A percentile compares a stretch with the other conserved stretches of the same genome.
Conservation (phyloP, 1,140 invertebrate genomes). For the Aphis craccivora region DNA sequence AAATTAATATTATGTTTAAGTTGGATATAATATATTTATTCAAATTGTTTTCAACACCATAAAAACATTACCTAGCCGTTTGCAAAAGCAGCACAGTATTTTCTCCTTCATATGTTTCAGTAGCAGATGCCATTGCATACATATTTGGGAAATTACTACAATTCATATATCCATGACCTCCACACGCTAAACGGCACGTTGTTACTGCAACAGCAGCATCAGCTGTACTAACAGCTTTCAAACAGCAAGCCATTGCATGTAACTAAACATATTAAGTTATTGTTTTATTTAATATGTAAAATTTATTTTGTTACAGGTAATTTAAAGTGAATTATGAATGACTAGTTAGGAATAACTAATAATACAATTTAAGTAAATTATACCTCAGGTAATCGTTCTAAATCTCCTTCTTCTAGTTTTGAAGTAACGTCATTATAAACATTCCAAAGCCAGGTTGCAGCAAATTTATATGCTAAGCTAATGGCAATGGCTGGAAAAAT, state of each 20-base stretch:
- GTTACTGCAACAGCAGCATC: constrained; percentile 79
- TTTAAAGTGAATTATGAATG: background rate
- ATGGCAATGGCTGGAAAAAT: constrained; percentile 83
- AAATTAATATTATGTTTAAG: background rate
- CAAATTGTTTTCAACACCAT: background rate
- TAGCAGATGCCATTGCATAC: constrained; percentile 83
- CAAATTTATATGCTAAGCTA: constrained; percentile 78
- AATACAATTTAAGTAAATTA: constrained; percentile 51
- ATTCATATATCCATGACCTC: constrained; percentile 92
- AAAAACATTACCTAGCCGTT: constrained; percentile 74
- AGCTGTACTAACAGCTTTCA: constrained; percentile 87
- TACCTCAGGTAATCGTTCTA: constrained; percentile 83
- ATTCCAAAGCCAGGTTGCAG: constrained; percentile 78
- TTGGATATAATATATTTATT: background rate
- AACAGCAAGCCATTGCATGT: constrained; percentile 86
- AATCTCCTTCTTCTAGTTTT: constrained; percentile 79
- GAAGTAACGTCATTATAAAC: constrained; percentile 83
- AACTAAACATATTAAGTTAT: constrained; percentile 67
- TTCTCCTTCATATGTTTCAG: constrained; percentile 94
- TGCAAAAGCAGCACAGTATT: constrained; percentile 91
- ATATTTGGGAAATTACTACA: constrained; percentile 84
- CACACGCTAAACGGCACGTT: constrained; percentile 83
- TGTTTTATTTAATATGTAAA: background rate
- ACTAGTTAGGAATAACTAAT: background rate
- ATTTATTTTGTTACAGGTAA: background rate